Conservation (phyloP, 2,113 vertebrate species). For the Lasiurus borealis region DNA sequence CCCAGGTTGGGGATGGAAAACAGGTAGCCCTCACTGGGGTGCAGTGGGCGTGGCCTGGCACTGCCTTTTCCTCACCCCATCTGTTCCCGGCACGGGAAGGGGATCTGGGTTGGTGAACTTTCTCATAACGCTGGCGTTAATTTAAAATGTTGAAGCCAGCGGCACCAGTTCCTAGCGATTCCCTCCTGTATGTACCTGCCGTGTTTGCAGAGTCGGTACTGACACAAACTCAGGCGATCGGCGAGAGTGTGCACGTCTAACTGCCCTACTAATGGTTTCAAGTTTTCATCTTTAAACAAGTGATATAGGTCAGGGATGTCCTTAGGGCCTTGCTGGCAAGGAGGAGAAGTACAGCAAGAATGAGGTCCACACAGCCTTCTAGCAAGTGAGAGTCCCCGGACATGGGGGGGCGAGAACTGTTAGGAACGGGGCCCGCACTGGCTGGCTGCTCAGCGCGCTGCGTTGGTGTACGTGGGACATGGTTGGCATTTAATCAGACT, state of each 20-base stretch:
- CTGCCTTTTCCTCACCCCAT: background rate
- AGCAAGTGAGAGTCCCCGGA: background rate
- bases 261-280: background rate
- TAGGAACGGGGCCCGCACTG: background rate
- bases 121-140: background rate
- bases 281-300: background rate
- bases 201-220: too few relatives aligned
- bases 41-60: rapidly evolving
- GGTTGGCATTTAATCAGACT: constrained; percentile 80
- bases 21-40: background rate
- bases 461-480: rapidly evolving
- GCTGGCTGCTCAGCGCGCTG: background rate
- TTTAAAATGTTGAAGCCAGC: background rate
- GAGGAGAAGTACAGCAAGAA: background rate
- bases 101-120: background rate
- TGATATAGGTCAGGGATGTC: background rate
- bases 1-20: too few relatives aligned
- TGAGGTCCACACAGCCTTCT: background rate
- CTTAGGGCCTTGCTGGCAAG: background rate
- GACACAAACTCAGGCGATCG: background rate
- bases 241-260: rapidly evolving
- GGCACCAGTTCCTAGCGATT: background rate
- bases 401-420: too few relatives aligned
- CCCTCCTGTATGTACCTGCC: background rate
- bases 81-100: rapidly evolving